These are phyloP conservation scores for Nycteola revayana DNA, from an alignment of 2,888 invertebrate species.

Conservation along the genomic window DNA sequence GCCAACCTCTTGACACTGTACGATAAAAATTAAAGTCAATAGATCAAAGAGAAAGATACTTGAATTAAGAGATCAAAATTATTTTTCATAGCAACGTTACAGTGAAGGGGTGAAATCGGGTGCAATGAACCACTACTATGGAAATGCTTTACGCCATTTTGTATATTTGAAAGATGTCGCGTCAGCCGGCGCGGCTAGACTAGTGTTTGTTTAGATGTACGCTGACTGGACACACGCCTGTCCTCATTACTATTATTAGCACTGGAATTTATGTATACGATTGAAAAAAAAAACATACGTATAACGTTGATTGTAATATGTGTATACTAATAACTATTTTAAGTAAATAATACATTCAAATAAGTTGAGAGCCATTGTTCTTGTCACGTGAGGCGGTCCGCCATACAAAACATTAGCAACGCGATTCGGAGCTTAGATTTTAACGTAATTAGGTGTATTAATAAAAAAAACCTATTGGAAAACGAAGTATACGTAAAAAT, in stretches of 20 bases:
- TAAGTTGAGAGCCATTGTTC: slow-evolving; percentile 42
- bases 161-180: slow-evolving; percentile 29
- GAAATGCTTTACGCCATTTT: slow-evolving; percentile 26
- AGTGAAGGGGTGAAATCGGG: slow-evolving; percentile 78
- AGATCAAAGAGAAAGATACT: slow-evolving; percentile 37
- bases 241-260: slow-evolving; percentile 64
- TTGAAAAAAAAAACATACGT: slow-evolving; percentile 75
- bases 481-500: slow-evolving; percentile 81
- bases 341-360: slow-evolving; percentile 58
- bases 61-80: slow-evolving; percentile 42
- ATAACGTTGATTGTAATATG: slow-evolving; percentile 81
- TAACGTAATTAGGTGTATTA: slow-evolving; percentile 65
- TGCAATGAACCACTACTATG: slow-evolving; percentile 47
- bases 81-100: slow-evolving; percentile 56
- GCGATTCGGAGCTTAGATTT: slow-evolving; percentile 73
- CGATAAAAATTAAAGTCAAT: slow-evolving; percentile 56
- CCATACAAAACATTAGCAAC: slow-evolving; percentile 47
- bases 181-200: slow-evolving; percentile 25
- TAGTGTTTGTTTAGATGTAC: slow-evolving; percentile 40
- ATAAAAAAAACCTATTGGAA: slow-evolving; percentile 70
- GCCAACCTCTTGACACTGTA: slow-evolving; percentile 81
- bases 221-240: slow-evolving; percentile 56
- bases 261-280: slow-evolving; percentile 81
- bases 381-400: slow-evolving; percentile 36
- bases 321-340: slow-evolving; percentile 77